Base-by-base conservation (phyloP, 2,888 invertebrate species). In the Brachyopa scutellaris region DNA sequence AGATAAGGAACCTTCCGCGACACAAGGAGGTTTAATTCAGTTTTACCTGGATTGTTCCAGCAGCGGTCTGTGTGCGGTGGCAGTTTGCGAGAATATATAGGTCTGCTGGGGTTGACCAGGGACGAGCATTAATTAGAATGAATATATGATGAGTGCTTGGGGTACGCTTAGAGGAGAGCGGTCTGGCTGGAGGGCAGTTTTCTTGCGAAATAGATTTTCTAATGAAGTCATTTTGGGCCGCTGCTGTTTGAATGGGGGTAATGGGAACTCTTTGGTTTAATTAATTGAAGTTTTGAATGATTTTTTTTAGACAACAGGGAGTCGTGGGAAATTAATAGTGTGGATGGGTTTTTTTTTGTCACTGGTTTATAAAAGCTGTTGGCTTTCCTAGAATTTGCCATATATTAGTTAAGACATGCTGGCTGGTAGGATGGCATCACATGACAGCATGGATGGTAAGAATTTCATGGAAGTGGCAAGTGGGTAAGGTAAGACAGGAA, bases 231-330 rank as follows among this genome's bases (percentile, higher is more conserved):
- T n/a, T 19, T 5, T 8, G 0, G 2, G 49, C 21, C 5, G 36
- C 5, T 6, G 26, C 0, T 19, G 40, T 40, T 31, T 67, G 64
- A 13, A 17, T 29, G 42, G 17, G 29, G 17, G 59, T 82, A 66
- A 59, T 66, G 64, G 77, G 57, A 70, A 57, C 57, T 57, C 70
- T 82, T 82, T 77, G 82, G 82, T 82, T 82, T 82, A 66, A 77
- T 82, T 82, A 82, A 82, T 77, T 82, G 77, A 82, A 82, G n/a
- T 72, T 82, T 82, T 76, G 62, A 77, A 82, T n/a, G n/a, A n/a
- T n/a, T 76, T 51, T 69, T 5, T 31, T 64, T 19, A 47, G 31
- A 55, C 61, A 31, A 38, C 59, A 51, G 15, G 29, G 36, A 26
- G 62, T 64, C 55, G 57, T 33, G 13, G n/a, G 70, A 59, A 57